Conservation (phyloP, 2,113 vertebrate species). For the Sapayoa aenigma region DNA sequence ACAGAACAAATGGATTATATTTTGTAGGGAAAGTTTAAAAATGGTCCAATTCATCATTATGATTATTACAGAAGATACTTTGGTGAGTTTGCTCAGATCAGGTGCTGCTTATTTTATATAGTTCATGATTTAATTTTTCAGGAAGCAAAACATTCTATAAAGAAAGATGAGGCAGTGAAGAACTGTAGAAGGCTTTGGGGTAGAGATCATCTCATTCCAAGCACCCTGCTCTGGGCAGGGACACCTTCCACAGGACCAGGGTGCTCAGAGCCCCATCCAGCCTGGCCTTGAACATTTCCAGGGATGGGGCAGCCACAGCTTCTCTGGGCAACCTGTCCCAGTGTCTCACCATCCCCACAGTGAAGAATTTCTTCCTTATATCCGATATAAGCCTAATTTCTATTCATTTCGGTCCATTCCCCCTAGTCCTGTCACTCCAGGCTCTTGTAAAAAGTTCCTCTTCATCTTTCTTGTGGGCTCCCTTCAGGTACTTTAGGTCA, state of each 20-base stretch:
- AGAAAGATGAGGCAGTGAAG: not conserved
- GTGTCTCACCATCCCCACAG: not conserved
- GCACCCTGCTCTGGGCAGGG: not conserved
- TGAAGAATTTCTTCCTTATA: not conserved
- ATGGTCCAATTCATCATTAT: constrained; percentile 27
- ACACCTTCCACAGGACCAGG: not conserved
- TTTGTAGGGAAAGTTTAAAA: constrained; percentile 3
- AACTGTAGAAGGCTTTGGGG: not conserved
- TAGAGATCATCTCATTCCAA: not conserved
- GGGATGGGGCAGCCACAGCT: not conserved
- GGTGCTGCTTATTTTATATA: not conserved
- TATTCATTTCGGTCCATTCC: not conserved
- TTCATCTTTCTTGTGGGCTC: not conserved
- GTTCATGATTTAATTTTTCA: not conserved
- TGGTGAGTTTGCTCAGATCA: not conserved
- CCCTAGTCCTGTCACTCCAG: not conserved
- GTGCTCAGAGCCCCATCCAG: not conserved
- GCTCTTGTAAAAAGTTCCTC: not conserved
- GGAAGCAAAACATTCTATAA: not conserved
- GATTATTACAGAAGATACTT: not conserved
- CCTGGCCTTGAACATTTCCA: not conserved
- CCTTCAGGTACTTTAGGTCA: rapidly evolving
- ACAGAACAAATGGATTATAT: not conserved
- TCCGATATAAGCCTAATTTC: not conserved
- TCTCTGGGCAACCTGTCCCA: not conserved